These are phyloP conservation scores for Mus caroli DNA, from an alignment of 2,797 vertebrate genomes.

Conservation along the genomic window DNA sequence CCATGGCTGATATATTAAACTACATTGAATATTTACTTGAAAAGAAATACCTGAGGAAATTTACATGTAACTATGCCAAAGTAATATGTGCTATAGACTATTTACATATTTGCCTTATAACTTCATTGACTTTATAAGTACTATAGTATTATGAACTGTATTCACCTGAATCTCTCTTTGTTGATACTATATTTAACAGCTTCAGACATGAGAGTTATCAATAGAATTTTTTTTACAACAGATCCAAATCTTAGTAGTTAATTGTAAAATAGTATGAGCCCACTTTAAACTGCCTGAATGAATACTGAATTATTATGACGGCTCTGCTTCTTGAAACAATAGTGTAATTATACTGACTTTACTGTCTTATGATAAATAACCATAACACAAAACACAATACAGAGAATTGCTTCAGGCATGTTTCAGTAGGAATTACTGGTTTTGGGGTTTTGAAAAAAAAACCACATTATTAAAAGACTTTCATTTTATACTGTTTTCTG, in stretches of 20 bases:
- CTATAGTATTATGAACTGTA: background rate
- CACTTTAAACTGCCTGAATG: background rate
- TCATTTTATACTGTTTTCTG: background rate
- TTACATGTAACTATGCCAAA: background rate
- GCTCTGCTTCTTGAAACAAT: background rate
- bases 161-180: background rate
- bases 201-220: background rate
- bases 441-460: background rate
- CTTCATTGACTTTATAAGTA: background rate
- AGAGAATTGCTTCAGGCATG: background rate
- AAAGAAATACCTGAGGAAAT: background rate
- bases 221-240: background rate
- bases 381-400: background rate
- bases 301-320: background rate
- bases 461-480: background rate
- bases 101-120: background rate
- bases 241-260: background rate
- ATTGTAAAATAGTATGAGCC: background rate
- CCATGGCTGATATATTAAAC: background rate
- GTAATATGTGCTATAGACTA: background rate
- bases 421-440: background rate
- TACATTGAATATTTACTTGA: conserved; percentile 4
- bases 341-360: background rate
- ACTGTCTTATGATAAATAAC: background rate
- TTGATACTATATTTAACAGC: background rate